Conservation (phyloP, 2,113 vertebrate genomes). For the Ariopsis seemanni region DNA sequence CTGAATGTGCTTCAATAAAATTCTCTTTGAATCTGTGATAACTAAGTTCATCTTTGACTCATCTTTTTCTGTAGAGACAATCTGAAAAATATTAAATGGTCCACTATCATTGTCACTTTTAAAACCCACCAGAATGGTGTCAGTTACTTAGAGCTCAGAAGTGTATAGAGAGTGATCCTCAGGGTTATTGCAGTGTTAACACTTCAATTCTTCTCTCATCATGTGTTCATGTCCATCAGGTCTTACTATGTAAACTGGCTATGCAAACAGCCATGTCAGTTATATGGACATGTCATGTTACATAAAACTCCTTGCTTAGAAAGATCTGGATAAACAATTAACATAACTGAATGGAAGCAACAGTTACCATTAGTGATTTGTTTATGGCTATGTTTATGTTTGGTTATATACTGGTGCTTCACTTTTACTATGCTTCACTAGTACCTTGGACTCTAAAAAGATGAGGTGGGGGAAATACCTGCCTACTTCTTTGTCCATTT, state of each 20-base stretch:
- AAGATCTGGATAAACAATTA: background rate
- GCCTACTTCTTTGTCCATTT: no score
- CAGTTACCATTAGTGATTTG: background rate
- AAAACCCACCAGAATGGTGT: background rate
- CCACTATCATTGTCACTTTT: background rate
- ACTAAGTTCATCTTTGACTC: background rate
- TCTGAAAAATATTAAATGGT: background rate
- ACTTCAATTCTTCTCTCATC: no score
- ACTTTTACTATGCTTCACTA: background rate
- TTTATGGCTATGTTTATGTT: background rate
- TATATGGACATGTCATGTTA: background rate
- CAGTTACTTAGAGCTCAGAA: no score
- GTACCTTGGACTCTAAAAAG: background rate
- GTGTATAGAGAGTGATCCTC: no score
- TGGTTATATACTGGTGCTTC: background rate
- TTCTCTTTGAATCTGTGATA: background rate
- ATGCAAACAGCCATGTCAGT: background rate
- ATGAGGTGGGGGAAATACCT: background rate
- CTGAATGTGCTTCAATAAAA: background rate
- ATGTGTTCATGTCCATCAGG: background rate
- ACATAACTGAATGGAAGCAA: background rate
- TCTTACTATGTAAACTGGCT: background rate
- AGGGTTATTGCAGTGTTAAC: background rate
- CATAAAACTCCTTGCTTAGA: background rate
- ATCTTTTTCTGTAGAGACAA: background rate